Evolutionary conservation across 2,113 vertebrate species (phyloP).

Genomic region (Riparia riparia): DNA sequence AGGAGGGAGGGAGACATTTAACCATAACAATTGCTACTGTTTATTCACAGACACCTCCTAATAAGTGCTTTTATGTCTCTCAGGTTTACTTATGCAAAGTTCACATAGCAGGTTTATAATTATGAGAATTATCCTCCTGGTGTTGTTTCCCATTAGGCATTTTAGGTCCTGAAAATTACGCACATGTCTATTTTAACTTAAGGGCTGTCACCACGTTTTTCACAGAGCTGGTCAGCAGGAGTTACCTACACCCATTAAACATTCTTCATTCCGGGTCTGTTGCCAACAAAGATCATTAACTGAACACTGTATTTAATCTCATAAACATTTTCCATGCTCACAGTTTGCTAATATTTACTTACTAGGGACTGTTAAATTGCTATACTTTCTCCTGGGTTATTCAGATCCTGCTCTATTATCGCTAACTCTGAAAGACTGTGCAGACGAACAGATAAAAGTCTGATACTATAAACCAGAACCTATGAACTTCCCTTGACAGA

Average conservation of each 20-base stretch:
- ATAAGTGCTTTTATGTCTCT: neutral
- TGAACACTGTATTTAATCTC: conserved; percentile 2
- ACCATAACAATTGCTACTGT: neutral
- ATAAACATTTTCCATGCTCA: neutral
- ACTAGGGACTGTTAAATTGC: neutral
- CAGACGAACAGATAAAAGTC: neutral
- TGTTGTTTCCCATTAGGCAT: neutral
- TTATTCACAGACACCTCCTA: neutral
- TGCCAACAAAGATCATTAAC: conserved; percentile 23
- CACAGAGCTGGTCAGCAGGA: neutral
- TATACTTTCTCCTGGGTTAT: neutral
- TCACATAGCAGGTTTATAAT: neutral
- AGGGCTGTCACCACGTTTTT: neutral
- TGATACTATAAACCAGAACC: neutral
- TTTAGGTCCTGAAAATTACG: neutral
- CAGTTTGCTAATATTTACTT: conserved; percentile 1
- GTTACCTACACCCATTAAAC: neutral
- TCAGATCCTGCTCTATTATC: neutral
- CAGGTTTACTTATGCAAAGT: neutral
- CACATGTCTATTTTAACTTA: neutral
- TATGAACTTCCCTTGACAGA: neutral
- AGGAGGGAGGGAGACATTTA: neutral
- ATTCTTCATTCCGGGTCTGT: neutral
- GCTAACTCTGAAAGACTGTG: neutral
- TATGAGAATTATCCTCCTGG: neutral